Evolutionary conservation across 2,888 invertebrate genomes (phyloP), one percentile per base, ranked within the genome.

Genomic region (Nomada hirtipes): DNA sequence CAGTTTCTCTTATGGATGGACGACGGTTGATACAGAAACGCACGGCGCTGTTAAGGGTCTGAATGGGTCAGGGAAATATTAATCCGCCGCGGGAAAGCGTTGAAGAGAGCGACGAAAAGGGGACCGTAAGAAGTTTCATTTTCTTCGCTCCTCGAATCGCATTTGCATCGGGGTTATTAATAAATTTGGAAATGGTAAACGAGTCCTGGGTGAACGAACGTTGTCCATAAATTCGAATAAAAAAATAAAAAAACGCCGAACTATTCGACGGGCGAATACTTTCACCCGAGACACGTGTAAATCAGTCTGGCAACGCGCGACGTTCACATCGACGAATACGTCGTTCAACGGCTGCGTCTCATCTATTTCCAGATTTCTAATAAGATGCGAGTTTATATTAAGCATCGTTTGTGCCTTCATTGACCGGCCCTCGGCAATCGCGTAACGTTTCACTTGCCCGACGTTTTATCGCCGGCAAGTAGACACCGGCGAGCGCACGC

Each of bases 241-340:
- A 47, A 13, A 13, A 13, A 47, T 9, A 10, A 10, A 47, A 15
- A 15, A 47, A 47, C 47, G 47, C 47, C 47, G 47, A 47, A 47
- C 47, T 47, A 69, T 60, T 53, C n/a, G 42, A 47, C 47, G 67
- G 23, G 69, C 55, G 73, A 87, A 84, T 89, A 88, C 89, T 88
- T 88, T 88, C 88, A 88, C 89, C 86, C 50, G 61, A 60, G 68
- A 70, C 85, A 86, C 75, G 71, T 73, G 82, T 74, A 63, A 84
- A 81, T 86, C 79, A 70, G 29, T 70, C 65, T 42, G 70, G 60
- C 72, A 59, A 76, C 70, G 75, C 75, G 70, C 69, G 67, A 57
- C 61, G 69, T n/a, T 79, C 55, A 61, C 55, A 36, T 50, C 76
- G 73, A n/a, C 76, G 57, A 60, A 78, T 84, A 72, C 57, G 57